Conservation (phyloP, 2,888 invertebrate genomes). For the Lycophotia porphyrea region DNA sequence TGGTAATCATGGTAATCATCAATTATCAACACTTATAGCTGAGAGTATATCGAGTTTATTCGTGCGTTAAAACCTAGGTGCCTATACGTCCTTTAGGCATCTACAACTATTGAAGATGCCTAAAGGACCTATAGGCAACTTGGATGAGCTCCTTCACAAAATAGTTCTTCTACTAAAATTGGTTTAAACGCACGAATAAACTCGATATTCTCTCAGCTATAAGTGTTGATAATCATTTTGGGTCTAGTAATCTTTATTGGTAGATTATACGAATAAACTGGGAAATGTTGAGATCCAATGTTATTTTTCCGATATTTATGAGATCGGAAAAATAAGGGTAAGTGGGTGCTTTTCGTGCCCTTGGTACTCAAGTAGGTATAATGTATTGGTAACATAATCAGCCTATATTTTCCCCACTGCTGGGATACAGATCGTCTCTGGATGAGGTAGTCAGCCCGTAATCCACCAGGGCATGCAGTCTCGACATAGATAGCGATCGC, state of each 20-base stretch:
- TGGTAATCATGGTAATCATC: too few species aligned
- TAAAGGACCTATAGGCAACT: too few species aligned
- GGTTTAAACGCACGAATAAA: neutral
- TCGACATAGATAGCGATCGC: too few species aligned
- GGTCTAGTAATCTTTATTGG: slow-evolving; percentile 14
- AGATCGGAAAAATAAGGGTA: slow-evolving; percentile 12
- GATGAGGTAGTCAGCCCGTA: too few species aligned
- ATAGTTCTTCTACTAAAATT: neutral
- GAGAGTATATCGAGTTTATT: too few species aligned
- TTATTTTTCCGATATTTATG: neutral
- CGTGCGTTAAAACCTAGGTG: too few species aligned
- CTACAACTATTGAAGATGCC: too few species aligned
- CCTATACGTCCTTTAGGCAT: too few species aligned
- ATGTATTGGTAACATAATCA: neutral
- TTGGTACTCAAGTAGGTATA: neutral
- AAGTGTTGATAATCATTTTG: neutral
- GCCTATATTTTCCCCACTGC: neutral
- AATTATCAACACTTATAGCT: too few species aligned
- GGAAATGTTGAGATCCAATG: neutral
- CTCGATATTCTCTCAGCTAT: neutral
- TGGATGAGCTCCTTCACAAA: neutral
- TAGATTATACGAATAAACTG: neutral
- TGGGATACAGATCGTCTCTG: neutral
- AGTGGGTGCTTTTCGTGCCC: neutral
- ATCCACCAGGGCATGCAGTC: too few species aligned